A percentile compares a stretch with the other conserved stretches of the same genome.
phyloP scores from a whole-genome alignment of 2,888 invertebrate species.

The Zele albiditarsus region DNA sequence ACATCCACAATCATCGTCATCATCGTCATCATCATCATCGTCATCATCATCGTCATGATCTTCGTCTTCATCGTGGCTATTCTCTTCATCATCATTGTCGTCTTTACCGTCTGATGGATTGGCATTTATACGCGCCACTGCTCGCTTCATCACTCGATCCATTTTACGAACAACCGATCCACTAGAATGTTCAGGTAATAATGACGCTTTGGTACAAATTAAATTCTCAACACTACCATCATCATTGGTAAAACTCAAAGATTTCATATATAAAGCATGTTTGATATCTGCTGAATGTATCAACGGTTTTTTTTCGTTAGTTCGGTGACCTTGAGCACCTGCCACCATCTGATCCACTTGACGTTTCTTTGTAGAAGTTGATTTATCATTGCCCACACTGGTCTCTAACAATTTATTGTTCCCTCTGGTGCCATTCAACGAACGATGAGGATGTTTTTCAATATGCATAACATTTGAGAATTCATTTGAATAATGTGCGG shows the following conservation, averaged over 20 bases:
- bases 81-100: neutral
- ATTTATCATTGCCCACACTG: neutral
- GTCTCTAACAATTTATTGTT: neutral
- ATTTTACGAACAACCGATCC: conserved; percentile 9
- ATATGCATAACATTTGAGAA: neutral
- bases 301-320: neutral
- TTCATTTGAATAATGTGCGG: neutral
- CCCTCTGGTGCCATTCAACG: neutral
- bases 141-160: conserved; percentile 28
- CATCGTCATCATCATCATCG: conserved; percentile 12
- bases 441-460: neutral
- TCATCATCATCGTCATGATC: conserved; percentile 4
- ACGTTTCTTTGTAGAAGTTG: conserved; percentile 9
- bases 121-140: neutral
- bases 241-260: conserved; percentile 14
- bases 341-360: neutral
- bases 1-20: conserved; percentile 10
- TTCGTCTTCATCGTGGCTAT: neutral
- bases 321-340: conserved; percentile 9
- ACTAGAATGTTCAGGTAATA: neutral
- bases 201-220: conserved; percentile 20
- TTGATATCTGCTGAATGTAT: conserved; percentile 11
- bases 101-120: neutral
- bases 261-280: neutral
- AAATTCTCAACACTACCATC: conserved; percentile 9